Evolutionary conservation across 2,888 invertebrate genomes (phyloP), one percentile per base, ranked within the genome.

Genomic region (Agonum fuliginosum): DNA sequence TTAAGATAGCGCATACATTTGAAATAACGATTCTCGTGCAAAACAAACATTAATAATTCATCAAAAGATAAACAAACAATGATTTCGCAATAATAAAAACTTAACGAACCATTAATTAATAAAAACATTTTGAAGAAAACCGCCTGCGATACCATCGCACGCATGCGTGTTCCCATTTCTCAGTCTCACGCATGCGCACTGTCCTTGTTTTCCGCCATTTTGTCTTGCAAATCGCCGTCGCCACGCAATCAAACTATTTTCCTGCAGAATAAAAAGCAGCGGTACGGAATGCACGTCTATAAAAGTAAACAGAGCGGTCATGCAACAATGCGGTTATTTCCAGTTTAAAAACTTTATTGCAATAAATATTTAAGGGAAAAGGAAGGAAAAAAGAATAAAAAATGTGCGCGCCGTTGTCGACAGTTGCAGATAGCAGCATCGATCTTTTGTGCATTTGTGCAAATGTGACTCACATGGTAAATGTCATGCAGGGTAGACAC

Each of bases 41-140:
- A 46, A 67, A 27, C 75, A 67, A 30, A 67, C 67, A 75, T 76
- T 30, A 67, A 76, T 76, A 76, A 76, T 76, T 67, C 69, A 76
- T 69, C 20, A 34, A 22, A 30, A 58, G 73, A 74, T 74, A 74
- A 74, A 67, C 27, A n/a, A 65, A 67, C 48, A 75, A 76, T 69
- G 48, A 76, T 76, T 76, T 34, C 76, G 12, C 69, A 67, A 76
- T 67, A 76, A 77, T 77, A 70, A 70, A 77, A 77, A 77, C 69
- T 54, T 77, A 69, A 77, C 70, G 77, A 77, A 77, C 77, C 77
- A 77, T 77, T 77, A 77, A 77, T 77, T 77, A 77, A 77, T 70
- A 70, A 77, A 70, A 77, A 77, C 70, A 70, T 77, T 67, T 75
- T 48, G 30, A 71, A 71, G 51, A 30, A 65, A 77, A 24, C 67